Base-by-base conservation (phyloP, 2,888 invertebrate species). In the Rutpela maculata region DNA sequence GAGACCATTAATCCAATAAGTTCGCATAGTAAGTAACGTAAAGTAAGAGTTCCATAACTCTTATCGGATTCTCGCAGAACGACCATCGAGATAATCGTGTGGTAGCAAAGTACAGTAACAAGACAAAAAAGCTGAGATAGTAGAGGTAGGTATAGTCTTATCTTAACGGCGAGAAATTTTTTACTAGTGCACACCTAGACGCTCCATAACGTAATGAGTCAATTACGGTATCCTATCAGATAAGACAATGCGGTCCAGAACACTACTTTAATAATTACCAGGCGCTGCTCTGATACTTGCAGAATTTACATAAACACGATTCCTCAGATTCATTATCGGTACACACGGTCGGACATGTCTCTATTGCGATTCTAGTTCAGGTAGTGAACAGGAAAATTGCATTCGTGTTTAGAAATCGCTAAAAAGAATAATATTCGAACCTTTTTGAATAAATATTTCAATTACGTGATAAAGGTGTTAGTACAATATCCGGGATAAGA, bases 301-400 rank as follows among this genome's bases (percentile, higher is more conserved):
- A 85, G 87, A 87, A 89, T 89, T 89, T 88, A 87, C 89, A 89
- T 89, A 88, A 88, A 87, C 88, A 88, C 88, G 89, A 88, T 89
- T 85, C 84, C 77, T 81, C 85, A 84, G 89, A 88, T 88, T 87
- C 85, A 84, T 86, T 87, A 88, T 89, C 88, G 84, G 50, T 50
- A 18, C 73, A 78, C 83, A 79, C 68, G 79, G 76, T 60, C 78
- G 79, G 79, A 78, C 81, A 81, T 80, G 84, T 83, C 84, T 84
- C 80, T 80, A 84, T 84, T 81, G 80, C 80, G 59, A 22, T 66
- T 74, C 76, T 77, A 78, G 81, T 78, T 77, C 74, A 60, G 70
- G 70, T 43, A 60, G 50, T 70, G 35, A 19, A 59, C 50, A 17
- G 6, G 62, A 70, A 70, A 70, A 70, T 19, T n/a, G 17, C 17